Evolutionary conservation across 2,113 vertebrate species (phyloP).

Genomic region (Dipodomys spectabilis): DNA sequence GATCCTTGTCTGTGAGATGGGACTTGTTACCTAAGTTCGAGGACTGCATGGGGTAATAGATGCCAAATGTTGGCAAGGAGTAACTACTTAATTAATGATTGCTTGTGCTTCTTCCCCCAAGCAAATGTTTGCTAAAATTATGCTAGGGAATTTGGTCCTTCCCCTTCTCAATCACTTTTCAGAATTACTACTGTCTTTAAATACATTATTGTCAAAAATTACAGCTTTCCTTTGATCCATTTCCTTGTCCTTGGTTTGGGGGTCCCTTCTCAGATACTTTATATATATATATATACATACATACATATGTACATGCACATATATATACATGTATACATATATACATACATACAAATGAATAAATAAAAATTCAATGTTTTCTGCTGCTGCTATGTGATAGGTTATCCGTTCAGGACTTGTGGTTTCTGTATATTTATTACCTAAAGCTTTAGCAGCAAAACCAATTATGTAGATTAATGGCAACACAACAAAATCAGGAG

Average conservation of each 20-base stretch:
- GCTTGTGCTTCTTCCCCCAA: slow-evolving; percentile 12
- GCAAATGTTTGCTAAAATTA: slow-evolving; percentile 8
- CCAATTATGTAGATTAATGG: slow-evolving; percentile 43
- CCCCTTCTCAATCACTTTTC: neutral
- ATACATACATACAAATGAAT: too few relatives aligned
- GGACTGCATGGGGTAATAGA: slow-evolving; percentile 7
- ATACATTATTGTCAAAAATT: slow-evolving; percentile 8
- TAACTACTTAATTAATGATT: neutral
- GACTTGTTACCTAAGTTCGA: slow-evolving; percentile 15
- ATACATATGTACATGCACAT: too few relatives aligned
- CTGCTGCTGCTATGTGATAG: neutral
- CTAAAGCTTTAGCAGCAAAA: slow-evolving; percentile 36
- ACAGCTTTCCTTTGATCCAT: neutral
- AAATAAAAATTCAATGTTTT: neutral
- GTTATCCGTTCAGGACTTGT: slow-evolving; percentile 57
- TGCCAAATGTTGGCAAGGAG: slow-evolving; percentile 1
- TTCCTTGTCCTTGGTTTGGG: slow-evolving; percentile 2
- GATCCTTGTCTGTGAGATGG: neutral
- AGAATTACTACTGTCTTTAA: neutral
- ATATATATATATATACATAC: too few relatives aligned
- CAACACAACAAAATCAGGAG: slow-evolving; percentile 59
- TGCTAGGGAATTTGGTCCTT: neutral
- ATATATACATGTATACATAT: neutral
- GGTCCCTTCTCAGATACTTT: neutral
- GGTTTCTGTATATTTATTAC: slow-evolving; percentile 47